These are phyloP conservation scores for Listronotus bonariensis DNA, from an alignment of 1,140 invertebrate species.

Conservation along the genomic window DNA sequence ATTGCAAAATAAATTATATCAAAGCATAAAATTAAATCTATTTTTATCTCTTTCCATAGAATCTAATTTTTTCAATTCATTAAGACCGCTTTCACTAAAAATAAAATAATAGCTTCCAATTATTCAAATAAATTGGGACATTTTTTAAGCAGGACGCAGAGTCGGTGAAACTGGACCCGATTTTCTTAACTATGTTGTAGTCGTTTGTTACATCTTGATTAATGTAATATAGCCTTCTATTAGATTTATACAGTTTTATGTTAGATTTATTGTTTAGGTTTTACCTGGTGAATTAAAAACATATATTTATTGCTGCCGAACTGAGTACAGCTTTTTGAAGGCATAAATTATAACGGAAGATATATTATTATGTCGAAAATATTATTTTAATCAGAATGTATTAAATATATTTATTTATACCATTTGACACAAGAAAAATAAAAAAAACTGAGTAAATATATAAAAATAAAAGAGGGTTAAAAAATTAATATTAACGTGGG, in stretches of 20 bases:
- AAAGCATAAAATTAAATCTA: conserved; percentile 14
- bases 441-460: too few relatives aligned
- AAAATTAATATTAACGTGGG: too few relatives aligned
- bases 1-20: background rate
- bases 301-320: too few relatives aligned
- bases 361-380: too few relatives aligned
- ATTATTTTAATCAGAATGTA: too few relatives aligned
- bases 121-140: conserved; percentile 31
- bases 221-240: conserved; percentile 25
- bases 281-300: too few relatives aligned
- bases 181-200: conserved; percentile 13
- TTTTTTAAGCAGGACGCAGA: conserved; percentile 15
- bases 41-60: conserved; percentile 1
- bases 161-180: conserved; percentile 16
- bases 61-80: conserved; percentile 2
- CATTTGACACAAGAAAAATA: too few relatives aligned
- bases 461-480: too few relatives aligned
- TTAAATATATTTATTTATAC: too few relatives aligned
- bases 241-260: background rate
- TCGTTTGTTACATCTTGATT: conserved; percentile 31
- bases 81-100: conserved; percentile 10
- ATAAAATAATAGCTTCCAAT: conserved; percentile 25
- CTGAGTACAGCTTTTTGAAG: too few relatives aligned
- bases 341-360: too few relatives aligned
- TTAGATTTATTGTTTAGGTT: too few relatives aligned